A percentile compares a stretch with the other conserved stretches of the same genome.
phyloP scores from a whole-genome alignment of 2,888 invertebrate species.

The Pyralis farinalis region DNA sequence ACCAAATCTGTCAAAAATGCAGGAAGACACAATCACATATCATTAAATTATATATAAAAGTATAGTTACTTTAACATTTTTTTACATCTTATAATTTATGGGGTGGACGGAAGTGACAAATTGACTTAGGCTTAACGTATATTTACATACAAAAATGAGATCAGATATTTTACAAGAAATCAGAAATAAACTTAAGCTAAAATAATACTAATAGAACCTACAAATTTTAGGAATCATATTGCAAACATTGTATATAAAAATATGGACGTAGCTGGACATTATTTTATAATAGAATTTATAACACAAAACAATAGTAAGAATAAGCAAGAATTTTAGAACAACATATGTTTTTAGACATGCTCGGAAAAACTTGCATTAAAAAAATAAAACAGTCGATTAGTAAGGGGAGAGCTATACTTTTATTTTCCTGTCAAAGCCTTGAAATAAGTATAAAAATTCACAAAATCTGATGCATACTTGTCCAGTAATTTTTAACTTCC shows the following conservation, averaged over 20 bases:
- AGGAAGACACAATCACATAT: constrained; percentile 2
- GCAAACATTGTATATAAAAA: constrained; percentile 10
- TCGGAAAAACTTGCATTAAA: no score
- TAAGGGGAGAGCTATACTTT: no score
- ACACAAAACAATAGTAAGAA: no score
- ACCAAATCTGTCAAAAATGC: background rate
- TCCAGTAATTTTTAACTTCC: no score
- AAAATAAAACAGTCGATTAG: no score
- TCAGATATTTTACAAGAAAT: constrained; percentile 69
- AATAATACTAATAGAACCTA: constrained; percentile 42
- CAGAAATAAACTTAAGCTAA: constrained; percentile 36
- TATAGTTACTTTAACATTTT: background rate
- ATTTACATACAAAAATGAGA: constrained; percentile 68
- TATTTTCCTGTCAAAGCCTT: no score
- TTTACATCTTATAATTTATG: background rate
- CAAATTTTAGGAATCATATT: constrained; percentile 29
- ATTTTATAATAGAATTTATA: no score
- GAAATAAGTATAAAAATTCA: no score
- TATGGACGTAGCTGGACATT: no score
- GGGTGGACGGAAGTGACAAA: constrained; percentile 17
- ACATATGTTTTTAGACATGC: no score
- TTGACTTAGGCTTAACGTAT: constrained; percentile 35
- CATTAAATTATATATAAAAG: constrained; percentile 1
- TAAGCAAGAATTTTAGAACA: no score
- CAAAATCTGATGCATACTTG: no score